Percentiles rank a stretch among this genome's conserved stretches.
phyloP scores from a whole-genome alignment of 2,113 vertebrate species.

The Sinocyclocheilus maitianheensis region DNA sequence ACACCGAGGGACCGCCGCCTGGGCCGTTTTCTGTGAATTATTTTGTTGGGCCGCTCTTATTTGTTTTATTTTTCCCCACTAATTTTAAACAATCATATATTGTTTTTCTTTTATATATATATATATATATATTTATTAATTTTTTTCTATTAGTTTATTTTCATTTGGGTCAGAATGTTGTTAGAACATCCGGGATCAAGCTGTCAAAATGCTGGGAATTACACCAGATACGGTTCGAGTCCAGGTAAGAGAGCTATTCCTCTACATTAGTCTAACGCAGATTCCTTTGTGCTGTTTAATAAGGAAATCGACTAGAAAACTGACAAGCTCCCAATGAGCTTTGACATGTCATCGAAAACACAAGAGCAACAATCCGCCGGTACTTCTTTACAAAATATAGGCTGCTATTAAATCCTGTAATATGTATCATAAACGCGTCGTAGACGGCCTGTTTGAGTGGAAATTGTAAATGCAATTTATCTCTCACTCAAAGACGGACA shows the following conservation, averaged over 20 bases:
- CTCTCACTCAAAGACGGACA: neutral
- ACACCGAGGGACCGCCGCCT: neutral
- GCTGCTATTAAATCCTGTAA: neutral
- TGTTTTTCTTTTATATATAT: neutral
- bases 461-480: neutral
- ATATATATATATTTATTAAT: too few relatives aligned
- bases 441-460: neutral
- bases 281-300: neutral
- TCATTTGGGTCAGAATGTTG: constrained; percentile 67
- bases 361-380: neutral
- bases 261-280: neutral
- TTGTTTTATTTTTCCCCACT: neutral
- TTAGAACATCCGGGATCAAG: constrained; percentile 81
- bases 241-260: constrained; percentile 75
- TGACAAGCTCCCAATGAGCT: neutral
- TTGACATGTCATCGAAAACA: neutral
- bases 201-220: constrained; percentile 76
- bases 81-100: neutral
- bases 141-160: neutral
- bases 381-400: neutral
- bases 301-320: neutral
- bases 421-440: neutral
- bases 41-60: neutral
- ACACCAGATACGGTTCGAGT: constrained; percentile 73
- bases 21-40: neutral